Evolutionary conservation across 1,140 invertebrate genomes (phyloP).

Genomic region (Heliothis subflexa): DNA sequence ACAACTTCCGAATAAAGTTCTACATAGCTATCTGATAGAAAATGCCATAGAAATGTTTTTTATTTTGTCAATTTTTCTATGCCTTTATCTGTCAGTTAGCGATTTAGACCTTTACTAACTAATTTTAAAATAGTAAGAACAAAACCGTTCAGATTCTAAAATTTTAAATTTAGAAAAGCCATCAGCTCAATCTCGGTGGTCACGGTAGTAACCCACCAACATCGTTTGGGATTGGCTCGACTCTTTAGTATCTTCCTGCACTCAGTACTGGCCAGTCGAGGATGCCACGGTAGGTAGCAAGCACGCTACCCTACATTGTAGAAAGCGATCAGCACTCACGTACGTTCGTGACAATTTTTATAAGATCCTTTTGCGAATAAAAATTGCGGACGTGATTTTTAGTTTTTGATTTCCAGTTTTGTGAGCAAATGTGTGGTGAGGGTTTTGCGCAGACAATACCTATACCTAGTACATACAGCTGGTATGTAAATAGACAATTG

Average conservation of each 20-base stretch:
- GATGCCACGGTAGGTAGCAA: slow-evolving; percentile 47
- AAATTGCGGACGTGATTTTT: slow-evolving; percentile 22
- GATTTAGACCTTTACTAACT: too few species aligned
- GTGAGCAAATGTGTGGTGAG: neutral
- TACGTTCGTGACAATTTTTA: slow-evolving; percentile 27
- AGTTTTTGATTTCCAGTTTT: slow-evolving; percentile 6
- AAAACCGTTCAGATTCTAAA: neutral
- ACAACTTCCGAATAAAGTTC: too few species aligned
- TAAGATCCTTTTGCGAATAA: slow-evolving; percentile 7
- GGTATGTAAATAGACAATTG: too few species aligned
- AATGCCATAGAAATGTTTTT: too few species aligned
- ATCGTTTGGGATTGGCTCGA: slow-evolving; percentile 71
- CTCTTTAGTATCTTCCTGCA: slow-evolving; percentile 68
- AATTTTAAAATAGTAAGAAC: neutral
- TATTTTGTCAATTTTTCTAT: too few species aligned
- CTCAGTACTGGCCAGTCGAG: slow-evolving; percentile 55
- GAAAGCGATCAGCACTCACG: slow-evolving; percentile 23
- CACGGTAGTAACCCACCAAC: slow-evolving; percentile 43
- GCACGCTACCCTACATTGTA: neutral
- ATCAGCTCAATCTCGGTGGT: neutral
- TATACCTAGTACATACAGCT: too few species aligned
- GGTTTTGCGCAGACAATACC: neutral
- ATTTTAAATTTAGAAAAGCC: neutral
- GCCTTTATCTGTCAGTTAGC: too few species aligned
- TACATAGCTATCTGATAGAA: too few species aligned